Evolutionary conservation across 2,113 vertebrate species (phyloP), one percentile per base, ranked within the genome.

Genomic region (Stercorarius parasiticus): DNA sequence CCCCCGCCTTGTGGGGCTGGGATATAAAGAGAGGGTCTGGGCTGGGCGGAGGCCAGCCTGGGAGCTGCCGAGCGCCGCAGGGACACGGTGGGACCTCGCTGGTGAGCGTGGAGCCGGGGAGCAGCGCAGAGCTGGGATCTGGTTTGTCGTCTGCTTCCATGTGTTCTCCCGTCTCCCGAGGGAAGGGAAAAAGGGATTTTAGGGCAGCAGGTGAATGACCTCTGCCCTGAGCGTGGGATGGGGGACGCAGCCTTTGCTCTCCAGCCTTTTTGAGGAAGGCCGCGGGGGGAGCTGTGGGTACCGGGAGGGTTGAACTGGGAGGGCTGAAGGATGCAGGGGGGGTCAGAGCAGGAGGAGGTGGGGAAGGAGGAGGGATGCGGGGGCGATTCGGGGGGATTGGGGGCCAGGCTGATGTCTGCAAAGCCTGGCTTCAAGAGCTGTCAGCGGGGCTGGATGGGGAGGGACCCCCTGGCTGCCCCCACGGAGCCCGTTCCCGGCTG

Each of bases 1-100:
- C 11, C 3, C 21, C 3, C 21, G 0, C 2, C 5, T 3, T 2
- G 3, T 8, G 61, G 38, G 0, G 22, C 2, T 3, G 3, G 14
- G 11, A 3, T 20, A 18, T 18, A 14, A 42, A 21, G 2, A 5
- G 17, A 5, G 45, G 25, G 21, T 4, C 1, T 10, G 4, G 6
- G 25, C 7, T 26, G 45, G 11, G 30, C 19, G 36, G 47, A 11
- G 12, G 3, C 34, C 42, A 11, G 14, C 2, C 13, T 1, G 17
- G 61, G 34, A 62, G 65, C 56, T 34, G 42, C 42, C 2, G 26
- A 62, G 40, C 9, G 0, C 25, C 7, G 1, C 13, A 25, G 13
- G 11, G 30, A 43, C 21, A 40, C 2, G 21, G 73, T 36, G 64
- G 40, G 73, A 71, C 36, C 21, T 22, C 8, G 30, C 26, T 10